Conservation (phyloP, 2,888 invertebrate genomes). For the Yponomeuta evonymella region DNA sequence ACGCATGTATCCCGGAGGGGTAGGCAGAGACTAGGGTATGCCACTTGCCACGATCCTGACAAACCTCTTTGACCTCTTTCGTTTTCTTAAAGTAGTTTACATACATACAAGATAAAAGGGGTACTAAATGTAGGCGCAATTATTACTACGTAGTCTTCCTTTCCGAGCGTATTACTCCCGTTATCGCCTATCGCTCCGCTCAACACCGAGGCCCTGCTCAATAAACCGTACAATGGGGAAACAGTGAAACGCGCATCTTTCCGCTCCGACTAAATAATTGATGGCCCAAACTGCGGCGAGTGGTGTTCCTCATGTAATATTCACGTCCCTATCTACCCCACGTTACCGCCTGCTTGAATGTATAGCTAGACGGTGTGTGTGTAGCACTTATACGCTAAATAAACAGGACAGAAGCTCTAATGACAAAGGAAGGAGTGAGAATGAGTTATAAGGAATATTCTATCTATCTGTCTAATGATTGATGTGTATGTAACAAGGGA, state of each 20-base stretch:
- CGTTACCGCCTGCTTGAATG: conserved; percentile 64
- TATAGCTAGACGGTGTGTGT: conserved; percentile 20
- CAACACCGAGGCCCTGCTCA: background rate
- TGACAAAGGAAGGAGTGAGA: background rate
- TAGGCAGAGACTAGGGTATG: no score
- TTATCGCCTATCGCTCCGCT: background rate
- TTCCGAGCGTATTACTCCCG: background rate
- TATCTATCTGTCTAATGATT: no score
- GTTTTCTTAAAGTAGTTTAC: no score
- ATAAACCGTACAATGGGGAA: conserved; percentile 48
- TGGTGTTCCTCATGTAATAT: conserved; percentile 74
- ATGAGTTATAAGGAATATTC: no score
- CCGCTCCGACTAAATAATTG: conserved; percentile 68
- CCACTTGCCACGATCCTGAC: no score
- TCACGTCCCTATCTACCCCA: conserved; percentile 59
- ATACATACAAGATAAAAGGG: no score
- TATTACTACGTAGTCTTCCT: background rate
- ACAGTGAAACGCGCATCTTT: conserved; percentile 58
- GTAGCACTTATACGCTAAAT: conserved; percentile 5
- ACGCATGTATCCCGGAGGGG: no score
- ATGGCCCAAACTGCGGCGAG: conserved; percentile 71
- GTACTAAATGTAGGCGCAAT: no score
- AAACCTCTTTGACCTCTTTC: no score
- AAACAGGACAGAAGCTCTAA: background rate
- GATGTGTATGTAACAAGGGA: no score